These are phyloP conservation scores for Orthonyx spaldingii DNA, from an alignment of 2,113 vertebrate species.

Conservation along the genomic window DNA sequence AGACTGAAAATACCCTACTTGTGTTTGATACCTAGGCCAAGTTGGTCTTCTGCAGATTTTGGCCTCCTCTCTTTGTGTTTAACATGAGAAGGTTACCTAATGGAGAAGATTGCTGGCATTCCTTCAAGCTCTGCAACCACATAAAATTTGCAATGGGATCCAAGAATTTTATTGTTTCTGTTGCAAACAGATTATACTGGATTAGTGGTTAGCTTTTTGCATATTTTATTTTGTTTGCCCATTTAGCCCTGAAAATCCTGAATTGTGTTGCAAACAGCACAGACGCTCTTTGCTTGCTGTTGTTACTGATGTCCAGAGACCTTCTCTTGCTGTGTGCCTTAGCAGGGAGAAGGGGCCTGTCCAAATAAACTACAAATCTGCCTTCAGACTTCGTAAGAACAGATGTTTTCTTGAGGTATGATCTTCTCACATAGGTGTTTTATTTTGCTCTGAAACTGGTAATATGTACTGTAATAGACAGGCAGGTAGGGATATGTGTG, in stretches of 20 bases:
- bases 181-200: constrained; percentile 21
- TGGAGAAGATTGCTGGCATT: neutral
- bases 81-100: neutral
- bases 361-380: neutral
- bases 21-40: neutral
- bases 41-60: neutral
- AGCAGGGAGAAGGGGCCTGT: neutral
- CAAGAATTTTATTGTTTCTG: constrained; percentile 1
- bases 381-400: neutral
- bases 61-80: neutral
- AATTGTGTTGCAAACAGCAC: neutral
- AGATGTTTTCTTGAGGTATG: neutral
- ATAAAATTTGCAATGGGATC: neutral
- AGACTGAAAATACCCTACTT: neutral
- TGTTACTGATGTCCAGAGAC: neutral
- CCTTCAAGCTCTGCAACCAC: neutral
- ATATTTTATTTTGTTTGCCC: neutral
- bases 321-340: neutral
- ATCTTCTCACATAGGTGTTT: neutral
- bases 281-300: neutral
- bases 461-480: rapidly evolving
- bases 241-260: neutral
- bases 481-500: neutral
- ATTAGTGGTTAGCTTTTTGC: constrained; percentile 9
- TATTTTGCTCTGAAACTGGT: neutral